Percentiles rank a stretch among this genome's conserved stretches.
These are phyloP conservation scores for Aythya baeri DNA, from an alignment of 2,113 vertebrate species.

Conservation along the genomic window DNA sequence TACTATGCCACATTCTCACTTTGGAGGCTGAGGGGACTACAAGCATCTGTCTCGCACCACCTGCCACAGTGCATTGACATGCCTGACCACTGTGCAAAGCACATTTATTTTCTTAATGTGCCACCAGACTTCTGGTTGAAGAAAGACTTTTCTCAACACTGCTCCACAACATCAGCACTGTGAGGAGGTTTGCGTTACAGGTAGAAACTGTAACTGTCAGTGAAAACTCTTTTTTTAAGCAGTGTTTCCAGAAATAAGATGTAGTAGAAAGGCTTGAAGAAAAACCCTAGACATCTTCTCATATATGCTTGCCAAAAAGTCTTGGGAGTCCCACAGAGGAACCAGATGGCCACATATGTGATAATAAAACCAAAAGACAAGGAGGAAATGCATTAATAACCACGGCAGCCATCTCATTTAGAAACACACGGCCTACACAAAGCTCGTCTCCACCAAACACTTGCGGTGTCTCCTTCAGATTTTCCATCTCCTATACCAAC, in stretches of 20 bases:
- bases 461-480: neutral
- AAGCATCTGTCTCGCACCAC: slow-evolving; percentile 15
- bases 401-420: neutral
- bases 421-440: neutral
- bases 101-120: neutral
- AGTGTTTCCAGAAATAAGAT: neutral
- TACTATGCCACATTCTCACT: neutral
- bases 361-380: neutral
- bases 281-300: neutral
- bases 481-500: neutral
- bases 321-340: slow-evolving; percentile 50
- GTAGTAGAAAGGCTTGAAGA: neutral
- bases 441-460: neutral
- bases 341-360: slow-evolving; percentile 50
- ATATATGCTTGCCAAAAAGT: neutral
- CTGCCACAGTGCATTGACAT: neutral
- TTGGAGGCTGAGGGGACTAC: neutral
- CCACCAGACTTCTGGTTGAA: neutral
- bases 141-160: neutral
- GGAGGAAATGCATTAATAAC: slow-evolving; percentile 13
- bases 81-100: neutral
- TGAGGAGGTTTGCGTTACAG: neutral
- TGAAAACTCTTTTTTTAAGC: neutral
- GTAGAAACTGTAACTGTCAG: neutral
- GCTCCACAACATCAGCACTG: neutral